phyloP scores from a whole-genome alignment of 1,140 invertebrate species.

The Lepidotrigona ventralis region DNA sequence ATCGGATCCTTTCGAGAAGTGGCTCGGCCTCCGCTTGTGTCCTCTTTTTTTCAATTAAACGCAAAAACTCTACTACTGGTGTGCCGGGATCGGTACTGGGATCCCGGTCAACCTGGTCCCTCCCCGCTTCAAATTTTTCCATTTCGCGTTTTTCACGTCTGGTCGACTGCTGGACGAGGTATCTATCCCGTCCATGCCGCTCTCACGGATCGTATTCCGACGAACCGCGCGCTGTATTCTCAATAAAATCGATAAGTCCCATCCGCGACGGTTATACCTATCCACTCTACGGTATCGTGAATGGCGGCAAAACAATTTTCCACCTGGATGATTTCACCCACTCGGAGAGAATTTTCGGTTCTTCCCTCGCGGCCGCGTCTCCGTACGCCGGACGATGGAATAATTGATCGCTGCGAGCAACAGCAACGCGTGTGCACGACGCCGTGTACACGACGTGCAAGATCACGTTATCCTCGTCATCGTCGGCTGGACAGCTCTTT shows the following conservation, averaged over 20 bases:
- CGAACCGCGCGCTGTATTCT: conserved; percentile 54
- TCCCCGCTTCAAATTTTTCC: conserved; percentile 49
- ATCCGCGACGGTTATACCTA: conserved; percentile 60
- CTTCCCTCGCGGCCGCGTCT: background rate
- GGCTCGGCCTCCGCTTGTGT: background rate
- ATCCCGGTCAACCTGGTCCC: background rate
- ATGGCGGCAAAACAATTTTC: conserved; percentile 67
- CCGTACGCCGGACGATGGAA: conserved; percentile 37
- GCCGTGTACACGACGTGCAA: background rate
- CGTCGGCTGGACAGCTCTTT: background rate
- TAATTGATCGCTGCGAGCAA: conserved; percentile 53
- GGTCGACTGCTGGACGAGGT: conserved; percentile 54
- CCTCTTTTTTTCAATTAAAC: conserved; percentile 63
- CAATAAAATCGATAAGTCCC: conserved; percentile 65
- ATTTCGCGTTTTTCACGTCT: conserved; percentile 64
- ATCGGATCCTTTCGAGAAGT: conserved; percentile 43
- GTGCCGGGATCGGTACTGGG: too few relatives aligned
- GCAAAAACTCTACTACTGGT: conserved; percentile 43
- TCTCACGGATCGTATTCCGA: conserved; percentile 22
- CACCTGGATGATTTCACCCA: conserved; percentile 58
- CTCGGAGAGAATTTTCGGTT: conserved; percentile 60
- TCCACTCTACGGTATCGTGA: conserved; percentile 42
- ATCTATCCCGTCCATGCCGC: background rate
- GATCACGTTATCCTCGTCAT: background rate
- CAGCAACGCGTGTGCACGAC: background rate